These are phyloP conservation scores for Mesaphorura yosii DNA, from an alignment of 1,140 invertebrate genomes.

Conservation along the genomic window DNA sequence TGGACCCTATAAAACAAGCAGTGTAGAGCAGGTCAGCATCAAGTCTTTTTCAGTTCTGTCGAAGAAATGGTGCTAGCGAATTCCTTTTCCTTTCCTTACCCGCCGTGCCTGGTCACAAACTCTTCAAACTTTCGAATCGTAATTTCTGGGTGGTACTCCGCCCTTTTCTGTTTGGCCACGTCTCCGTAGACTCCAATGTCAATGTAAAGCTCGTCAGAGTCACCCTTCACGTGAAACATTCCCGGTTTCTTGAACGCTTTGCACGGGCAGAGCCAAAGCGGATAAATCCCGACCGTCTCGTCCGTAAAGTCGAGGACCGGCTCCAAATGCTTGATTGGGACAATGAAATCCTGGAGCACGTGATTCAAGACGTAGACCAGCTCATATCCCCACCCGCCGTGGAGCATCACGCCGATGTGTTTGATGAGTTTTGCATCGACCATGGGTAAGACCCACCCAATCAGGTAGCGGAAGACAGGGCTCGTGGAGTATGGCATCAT, in stretches of 20 bases:
- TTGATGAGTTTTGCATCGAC: neutral
- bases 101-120: too few species aligned
- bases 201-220: neutral
- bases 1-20: too few species aligned
- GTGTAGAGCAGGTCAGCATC: too few species aligned
- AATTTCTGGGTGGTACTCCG: too few species aligned
- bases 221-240: conserved; percentile 29
- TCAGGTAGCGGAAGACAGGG: neutral
- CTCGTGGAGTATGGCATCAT: neutral
- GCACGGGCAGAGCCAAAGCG: conserved; percentile 72
- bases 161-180: neutral
- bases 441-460: conserved; percentile 2
- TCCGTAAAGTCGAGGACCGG: neutral
- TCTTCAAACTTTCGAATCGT: too few species aligned
- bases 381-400: neutral
- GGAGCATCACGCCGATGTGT: neutral
- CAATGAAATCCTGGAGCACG: conserved; percentile 5
- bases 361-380: neutral
- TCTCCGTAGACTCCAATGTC: conserved; percentile 3
- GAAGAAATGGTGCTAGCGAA: too few species aligned
- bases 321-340: neutral
- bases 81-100: too few species aligned
- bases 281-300: conserved; percentile 42
- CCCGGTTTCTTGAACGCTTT: conserved; percentile 62
- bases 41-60: too few species aligned